Evolutionary conservation across 2,888 invertebrate species (phyloP).

Genomic region (Drosophila nigritarsus): DNA sequence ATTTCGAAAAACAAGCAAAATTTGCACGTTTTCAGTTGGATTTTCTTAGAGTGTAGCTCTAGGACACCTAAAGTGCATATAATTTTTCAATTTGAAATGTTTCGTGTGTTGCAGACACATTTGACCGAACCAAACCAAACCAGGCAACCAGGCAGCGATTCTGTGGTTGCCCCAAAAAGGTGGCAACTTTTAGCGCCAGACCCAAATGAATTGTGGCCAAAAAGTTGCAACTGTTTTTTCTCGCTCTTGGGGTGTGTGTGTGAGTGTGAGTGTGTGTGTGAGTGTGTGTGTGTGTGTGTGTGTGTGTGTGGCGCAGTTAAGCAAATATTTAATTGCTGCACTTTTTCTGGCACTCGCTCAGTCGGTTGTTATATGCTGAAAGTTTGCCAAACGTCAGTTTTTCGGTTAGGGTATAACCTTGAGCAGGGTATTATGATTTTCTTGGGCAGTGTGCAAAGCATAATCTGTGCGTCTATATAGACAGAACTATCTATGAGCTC

Average conservation of each 20-base stretch:
- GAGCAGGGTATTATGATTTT: not conserved
- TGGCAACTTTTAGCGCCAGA: slow-evolving; percentile 55
- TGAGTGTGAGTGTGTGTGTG: slow-evolving; percentile 9
- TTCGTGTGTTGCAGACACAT: slow-evolving; percentile 59
- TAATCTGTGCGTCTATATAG: not conserved
- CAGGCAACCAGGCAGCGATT: slow-evolving; percentile 36
- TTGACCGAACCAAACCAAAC: slow-evolving; percentile 1
- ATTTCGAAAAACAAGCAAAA: too few species aligned
- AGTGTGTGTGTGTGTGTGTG: slow-evolving; percentile 11
- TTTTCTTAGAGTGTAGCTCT: not conserved
- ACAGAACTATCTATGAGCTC: not conserved
- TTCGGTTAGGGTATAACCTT: slow-evolving; percentile 5
- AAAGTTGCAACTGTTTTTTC: slow-evolving; percentile 69
- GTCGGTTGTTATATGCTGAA: slow-evolving; percentile 51
- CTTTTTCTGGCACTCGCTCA: slow-evolving; percentile 67
- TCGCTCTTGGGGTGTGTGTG: slow-evolving; percentile 1
- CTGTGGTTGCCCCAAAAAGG: slow-evolving; percentile 65
- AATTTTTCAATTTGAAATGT: slow-evolving; percentile 83
- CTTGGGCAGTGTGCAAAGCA: not conserved
- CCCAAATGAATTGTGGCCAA: slow-evolving; percentile 81
- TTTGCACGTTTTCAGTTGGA: not conserved
- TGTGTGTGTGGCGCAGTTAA: slow-evolving; percentile 74
- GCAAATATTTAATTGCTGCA: slow-evolving; percentile 84
- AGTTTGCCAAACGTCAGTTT: slow-evolving; percentile 67
- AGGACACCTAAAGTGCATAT: slow-evolving; percentile 83